These are phyloP conservation scores for Pampus argenteus DNA, from an alignment of 2,797 vertebrate genomes.

Conservation along the genomic window DNA sequence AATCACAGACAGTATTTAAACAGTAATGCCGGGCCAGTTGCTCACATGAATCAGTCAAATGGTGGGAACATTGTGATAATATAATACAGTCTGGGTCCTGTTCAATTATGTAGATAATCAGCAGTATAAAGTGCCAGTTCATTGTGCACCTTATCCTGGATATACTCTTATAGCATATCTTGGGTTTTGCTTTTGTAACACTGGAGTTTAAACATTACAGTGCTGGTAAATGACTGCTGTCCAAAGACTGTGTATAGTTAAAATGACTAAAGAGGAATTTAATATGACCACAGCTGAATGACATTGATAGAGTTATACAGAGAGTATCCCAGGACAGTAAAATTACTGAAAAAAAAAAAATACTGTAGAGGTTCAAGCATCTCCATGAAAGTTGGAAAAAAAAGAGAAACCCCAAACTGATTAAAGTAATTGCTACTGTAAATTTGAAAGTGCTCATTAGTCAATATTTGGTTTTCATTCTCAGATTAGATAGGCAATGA, in stretches of 20 bases:
- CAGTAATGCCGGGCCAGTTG: slow-evolving; percentile 51
- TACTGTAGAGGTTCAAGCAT: slow-evolving; percentile 45
- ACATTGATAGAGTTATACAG: slow-evolving; percentile 41
- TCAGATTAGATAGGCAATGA: slow-evolving; percentile 60
- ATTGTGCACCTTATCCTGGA: slow-evolving; percentile 42
- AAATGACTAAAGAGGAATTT: slow-evolving; percentile 45
- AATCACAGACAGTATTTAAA: slow-evolving; percentile 46
- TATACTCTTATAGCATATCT: slow-evolving; percentile 43
- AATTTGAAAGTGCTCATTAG: slow-evolving; percentile 71
- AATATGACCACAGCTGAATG: slow-evolving; percentile 39
- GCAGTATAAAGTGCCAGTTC: slow-evolving; percentile 45
- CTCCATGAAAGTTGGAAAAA: slow-evolving; percentile 22
- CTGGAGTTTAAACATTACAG: slow-evolving; percentile 58
- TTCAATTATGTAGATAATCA: slow-evolving; percentile 55
- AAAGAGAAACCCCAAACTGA: slow-evolving; percentile 43
- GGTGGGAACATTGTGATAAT: slow-evolving; percentile 64
- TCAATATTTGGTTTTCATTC: slow-evolving; percentile 71
- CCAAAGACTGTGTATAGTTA: slow-evolving; percentile 31
- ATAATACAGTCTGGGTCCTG: slow-evolving; percentile 25
- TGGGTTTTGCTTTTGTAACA: slow-evolving; percentile 38
- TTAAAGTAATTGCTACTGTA: slow-evolving; percentile 66
- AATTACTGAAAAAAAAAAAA: slow-evolving; percentile 54
- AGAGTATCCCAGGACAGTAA: slow-evolving; percentile 30
- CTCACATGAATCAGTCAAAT: slow-evolving; percentile 41
- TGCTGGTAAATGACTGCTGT: slow-evolving; percentile 35